Base-by-base conservation (phyloP, 2,888 invertebrate genomes). In the Ligdia adustata region DNA sequence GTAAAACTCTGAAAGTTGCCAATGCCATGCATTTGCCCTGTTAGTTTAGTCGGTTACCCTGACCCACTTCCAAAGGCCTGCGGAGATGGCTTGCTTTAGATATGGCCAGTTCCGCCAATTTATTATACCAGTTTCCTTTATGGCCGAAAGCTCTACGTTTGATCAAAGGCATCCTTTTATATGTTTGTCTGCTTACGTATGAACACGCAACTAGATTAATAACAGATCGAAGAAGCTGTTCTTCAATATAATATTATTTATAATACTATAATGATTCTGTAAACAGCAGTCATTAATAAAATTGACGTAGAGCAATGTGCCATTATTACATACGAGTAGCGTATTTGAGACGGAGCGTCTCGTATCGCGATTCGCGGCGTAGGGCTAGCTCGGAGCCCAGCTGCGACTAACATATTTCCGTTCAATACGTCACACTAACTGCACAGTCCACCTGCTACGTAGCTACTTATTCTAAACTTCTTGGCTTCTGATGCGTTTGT, bases 51-150 rank as follows among this genome's bases (percentile, higher is more conserved):
- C 48, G 60, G 55, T 61, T 68, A 69, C 78, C 82, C 60, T 84
- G 85, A 84, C 86, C 82, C 57, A 79, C 69, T 75, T 84, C 51
- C 62, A 50, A 56, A 64, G 72, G 71, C 75, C 75, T 75, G 71
- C 66, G 57, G 55, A 67, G 79, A 79, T 80, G 68, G 62, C 73
- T 63, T 63, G 61, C 68, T 64, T 69, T 60, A 71, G 78, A 78
- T 77, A 78, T 62, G 69, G 62, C 55, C 56, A 62, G 62, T 66
- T 57, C 55, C 60, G 62, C 56, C 60, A 69, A 77, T 78, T 73
- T 75, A 75, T 76, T 72, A 62, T 51, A 49, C 38, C 56, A 50
- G 51, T 56, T 62, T 57, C 56, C 54, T 57, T 39, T 52, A 38
- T 52, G 41, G 55, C 37, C 52, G 22, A 52, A 50, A 50, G 55